Evolutionary conservation across 2,113 vertebrate species (phyloP), one percentile per base, ranked within the genome.

Genomic region (Pristiophorus japonicus): DNA sequence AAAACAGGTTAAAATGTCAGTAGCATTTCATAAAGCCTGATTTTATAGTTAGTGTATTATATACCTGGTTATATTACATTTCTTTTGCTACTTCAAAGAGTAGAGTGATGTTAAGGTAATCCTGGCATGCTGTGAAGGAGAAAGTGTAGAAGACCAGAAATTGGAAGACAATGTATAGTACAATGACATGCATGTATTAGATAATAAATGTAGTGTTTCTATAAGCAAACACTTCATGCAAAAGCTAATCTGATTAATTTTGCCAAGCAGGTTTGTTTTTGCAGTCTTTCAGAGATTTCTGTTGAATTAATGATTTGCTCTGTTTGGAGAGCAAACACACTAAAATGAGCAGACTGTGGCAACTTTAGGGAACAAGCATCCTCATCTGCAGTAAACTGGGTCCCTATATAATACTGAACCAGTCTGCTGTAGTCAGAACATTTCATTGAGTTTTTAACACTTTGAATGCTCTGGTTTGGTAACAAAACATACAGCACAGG

Each of bases 321-420:
- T 65, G 88, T 92, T 92, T 92, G 88, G 59, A 92, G 88, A 92
- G 88, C 88, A 92, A 92, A 92, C 88, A 92, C 59, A 65, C 88
- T 38, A 92, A 92, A 92, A 92, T 92, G 88, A 92, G 6, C 16
- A 63, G 34, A 92, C 34, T 65, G 59, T 92, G 88, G 88, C 88
- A 92, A 55, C 88, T 63, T 92, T 22, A 10, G 34, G 88, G 59
- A 92, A 92, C 88, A 92, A 63, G 59, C 59, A 63, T 20, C 1
- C n/a, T 92, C 59, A 63, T 63, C n/a, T 38, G 55, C 18, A 10
- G 88, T 34, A 92, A 92, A 65, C 88, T 63, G 88, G 38, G 59
- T 63, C 34, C 88, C 88, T 63, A 63, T 63, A 63, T 65, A 65
- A 92, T 38, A 92, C 88, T 38, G 59, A 92, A 63, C 78, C 88